Percentiles rank a stretch among this genome's conserved stretches.
These are phyloP conservation scores for Aplidium turbinatum DNA, from an alignment of 23 tunicate genomes.

Conservation along the genomic window DNA sequence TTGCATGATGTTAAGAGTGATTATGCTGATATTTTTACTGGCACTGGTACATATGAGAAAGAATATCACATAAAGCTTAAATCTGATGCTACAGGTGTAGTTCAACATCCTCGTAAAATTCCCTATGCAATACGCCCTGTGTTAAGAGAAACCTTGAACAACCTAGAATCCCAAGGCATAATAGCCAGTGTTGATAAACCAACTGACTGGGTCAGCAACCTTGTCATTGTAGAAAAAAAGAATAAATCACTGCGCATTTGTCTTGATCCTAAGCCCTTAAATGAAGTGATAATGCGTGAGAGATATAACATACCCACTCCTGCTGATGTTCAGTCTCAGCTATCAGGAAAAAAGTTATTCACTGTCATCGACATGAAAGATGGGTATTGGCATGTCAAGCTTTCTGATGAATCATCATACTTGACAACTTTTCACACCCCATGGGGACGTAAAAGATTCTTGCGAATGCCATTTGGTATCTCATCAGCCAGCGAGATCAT, in stretches of 20 bases:
- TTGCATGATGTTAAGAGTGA: no score
- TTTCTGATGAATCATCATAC: constrained; percentile 29
- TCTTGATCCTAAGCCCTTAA: constrained; percentile 29
- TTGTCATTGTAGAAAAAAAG: constrained; percentile 7
- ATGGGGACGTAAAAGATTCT: constrained; percentile 35
- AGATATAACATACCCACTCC: constrained; percentile 25
- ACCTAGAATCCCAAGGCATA: background rate
- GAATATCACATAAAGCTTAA: background rate
- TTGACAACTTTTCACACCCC: constrained; percentile 42
- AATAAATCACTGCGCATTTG: background rate
- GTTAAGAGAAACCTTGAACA: background rate
- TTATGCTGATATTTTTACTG: constrained; percentile 6
- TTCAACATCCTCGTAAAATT: constrained; percentile 10
- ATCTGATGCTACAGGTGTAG: background rate
- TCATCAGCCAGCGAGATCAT: constrained; percentile 36
- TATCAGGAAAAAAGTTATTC: constrained; percentile 18
- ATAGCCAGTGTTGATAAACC: constrained; percentile 20
- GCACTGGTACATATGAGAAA: constrained; percentile 3
- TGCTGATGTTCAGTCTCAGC: constrained; percentile 31
- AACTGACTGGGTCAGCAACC: constrained; percentile 17
- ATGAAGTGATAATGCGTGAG: constrained; percentile 17
- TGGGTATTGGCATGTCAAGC: constrained; percentile 44
- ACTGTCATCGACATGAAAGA: constrained; percentile 49
- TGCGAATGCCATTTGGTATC: constrained; percentile 41
- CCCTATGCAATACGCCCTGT: constrained; percentile 11